Base-by-base conservation (phyloP, 1,140 invertebrate genomes). In the Calliopsis andreniformis region DNA sequence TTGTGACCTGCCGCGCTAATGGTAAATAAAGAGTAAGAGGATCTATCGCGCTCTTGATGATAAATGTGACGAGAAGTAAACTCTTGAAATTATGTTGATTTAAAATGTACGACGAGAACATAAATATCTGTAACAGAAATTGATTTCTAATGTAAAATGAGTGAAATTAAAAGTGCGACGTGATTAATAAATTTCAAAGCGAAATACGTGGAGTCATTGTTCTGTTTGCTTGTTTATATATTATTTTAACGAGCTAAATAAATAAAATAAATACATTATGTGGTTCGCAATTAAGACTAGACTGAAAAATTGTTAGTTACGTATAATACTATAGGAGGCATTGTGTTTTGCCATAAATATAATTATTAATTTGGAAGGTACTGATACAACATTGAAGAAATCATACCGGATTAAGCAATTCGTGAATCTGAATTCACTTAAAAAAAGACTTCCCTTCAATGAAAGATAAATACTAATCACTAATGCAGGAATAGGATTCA, bases 401-500 rank as follows among this genome's bases (percentile, higher is more conserved):
- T 20, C 12, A 71, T 71, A 18, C 18, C 2, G 0, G 7, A 45
- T 23, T 43, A 32, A 43, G 16, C 49, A 51, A 5, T 42, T 51
- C n/a, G 47, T 20, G 2, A 35, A 14, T 58, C 28, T 63, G 23
- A 39, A 71, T 59, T 12, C 5, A 62, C 42, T 45, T 43, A 45
- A 68, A n/a, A 25, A 28, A n/a, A 35, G 39, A 23, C 8, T 45
- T 28, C 20, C 42, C 14, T 18, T 42, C 12, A 39, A 42, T 1
- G 12, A 49, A 18, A 49, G 39, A 63, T 51, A 62, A 71, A 71
- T 71, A 62, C 69, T 63, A 43, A 42, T 67, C 45, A 20, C 23
- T 16, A 69, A 76, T 70, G 45, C 25, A 61, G 53, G 23, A 61
- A 59, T 59, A n/a, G 59, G 6, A 59, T 35, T 63, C 45, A 55